Evolutionary conservation across 2,888 invertebrate genomes (phyloP).

Genomic region (Cancer borealis): DNA sequence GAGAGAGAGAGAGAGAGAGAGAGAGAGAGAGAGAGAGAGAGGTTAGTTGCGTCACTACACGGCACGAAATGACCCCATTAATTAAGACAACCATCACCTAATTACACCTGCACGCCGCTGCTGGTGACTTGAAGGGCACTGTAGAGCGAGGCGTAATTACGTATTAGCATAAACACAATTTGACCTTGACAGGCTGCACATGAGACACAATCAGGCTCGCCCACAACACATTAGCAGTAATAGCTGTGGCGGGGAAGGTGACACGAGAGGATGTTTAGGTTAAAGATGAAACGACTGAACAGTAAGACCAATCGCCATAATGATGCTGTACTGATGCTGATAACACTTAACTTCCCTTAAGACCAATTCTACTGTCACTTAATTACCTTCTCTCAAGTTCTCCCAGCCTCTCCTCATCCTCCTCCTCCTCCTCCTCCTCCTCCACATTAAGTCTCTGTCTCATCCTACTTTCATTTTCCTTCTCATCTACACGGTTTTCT

Average conservation of each 20-base stretch:
- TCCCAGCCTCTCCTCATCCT: not conserved
- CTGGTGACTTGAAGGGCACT: constrained; percentile 46
- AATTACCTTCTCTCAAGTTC: not conserved
- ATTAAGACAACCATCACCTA: constrained; percentile 47
- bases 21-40: too few species aligned
- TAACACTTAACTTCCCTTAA: not conserved
- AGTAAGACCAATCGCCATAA: not conserved
- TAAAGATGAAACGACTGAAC: not conserved
- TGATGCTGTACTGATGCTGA: not conserved
- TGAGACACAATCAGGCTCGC: constrained; percentile 45
- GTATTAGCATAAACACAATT: constrained; percentile 59
- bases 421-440: not conserved
- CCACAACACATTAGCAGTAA: constrained; percentile 38
- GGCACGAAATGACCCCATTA: not conserved
- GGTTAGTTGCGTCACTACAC: not conserved
- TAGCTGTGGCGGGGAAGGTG: not conserved
- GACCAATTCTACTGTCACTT: not conserved
- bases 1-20: too few species aligned
- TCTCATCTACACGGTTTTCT: not conserved
- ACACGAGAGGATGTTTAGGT: not conserved
- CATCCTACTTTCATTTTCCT: not conserved
- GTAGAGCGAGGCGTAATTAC: constrained; percentile 45
- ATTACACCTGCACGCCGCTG: constrained; percentile 49
- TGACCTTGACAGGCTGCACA: constrained; percentile 35
- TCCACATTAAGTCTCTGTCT: not conserved